Base-by-base conservation (phyloP, 2,888 invertebrate genomes). In the Trissoscelio sp. region DNA sequence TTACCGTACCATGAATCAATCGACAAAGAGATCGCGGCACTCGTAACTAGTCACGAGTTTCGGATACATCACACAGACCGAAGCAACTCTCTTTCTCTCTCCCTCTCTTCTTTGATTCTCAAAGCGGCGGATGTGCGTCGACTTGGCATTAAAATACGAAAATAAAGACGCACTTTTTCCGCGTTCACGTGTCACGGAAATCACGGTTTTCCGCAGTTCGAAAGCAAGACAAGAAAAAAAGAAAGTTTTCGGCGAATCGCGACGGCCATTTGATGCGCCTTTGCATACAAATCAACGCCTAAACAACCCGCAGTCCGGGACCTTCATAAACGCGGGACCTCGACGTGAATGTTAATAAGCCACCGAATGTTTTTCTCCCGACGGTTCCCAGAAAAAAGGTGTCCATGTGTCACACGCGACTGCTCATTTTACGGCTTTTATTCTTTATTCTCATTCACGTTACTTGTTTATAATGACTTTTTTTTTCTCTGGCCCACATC, bases 251-350 rank as follows among this genome's bases (percentile, higher is more conserved):
- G 42, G 16, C 18, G 42, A 20, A 39, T 60, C 66, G 58, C 37
- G 58, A 42, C 53, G 39, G 48, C 42, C 67, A 79, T 64, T 57
- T 44, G 66, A 67, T 34, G 51, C 69, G 34, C n/a, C 46, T 31
- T n/a, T 20, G 80, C 80, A 83, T 83, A 83, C 80, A 70, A 72
- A 83, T 78, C 74, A 60, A 67, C 79, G 22, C 69, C 72, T 53
- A 60, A 79, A 74, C 74, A 64, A 57, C 42, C 53, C 53, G 44
- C 22, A 46, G 46, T 37, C 51, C 48, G 60, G 78, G 70, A 57
- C 75, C 80, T 81, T 81, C 81, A 79, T 81, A 83, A 79, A 72
- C 51, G 67, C 55, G 31, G 28, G 44, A 57, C 48, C 37, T 39
- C 67, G 75, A 44, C 57, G 66, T 73, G 83, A 70, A 83, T 83